Evolutionary conservation across 1,140 invertebrate genomes (phyloP), one percentile per base, ranked within the genome.

Genomic region (Ephestia elutella): DNA sequence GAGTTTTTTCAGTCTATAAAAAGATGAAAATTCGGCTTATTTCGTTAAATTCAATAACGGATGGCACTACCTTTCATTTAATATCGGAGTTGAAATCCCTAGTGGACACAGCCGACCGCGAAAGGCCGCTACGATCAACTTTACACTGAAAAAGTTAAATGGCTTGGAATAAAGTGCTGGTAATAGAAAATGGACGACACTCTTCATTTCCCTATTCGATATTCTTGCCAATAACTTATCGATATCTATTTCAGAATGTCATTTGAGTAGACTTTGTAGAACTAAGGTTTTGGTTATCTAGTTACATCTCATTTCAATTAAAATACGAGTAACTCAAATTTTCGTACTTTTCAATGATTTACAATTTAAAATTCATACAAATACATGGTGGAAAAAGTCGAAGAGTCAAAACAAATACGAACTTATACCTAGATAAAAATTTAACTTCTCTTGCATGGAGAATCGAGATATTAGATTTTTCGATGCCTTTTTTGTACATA

Each of bases 111-210:
- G 62, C 49, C 59, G 56, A 68, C 62, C 63, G 62, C 66, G 57
- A 71, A 73, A 65, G 64, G 55, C 49, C 71, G 60, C 65, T 17
- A 25, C 59, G 63, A 66, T 67, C 73, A 68, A 75, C 61, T 75
- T 75, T 71, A 59, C 57, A 70, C 56, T 71, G 72, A 71, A 78
- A 77, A 75, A 73, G 76, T 77, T 79, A 78, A 81, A 81, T 81
- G 78, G 75, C 57, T 64, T 58, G 76, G 76, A 81, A 79, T 75
- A 65, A 75, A 74, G 65, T 66, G 68, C 70, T 66, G 71, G 70
- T 78, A 79, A 81, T 79, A 78, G 70, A 76, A 75, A 80, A 78
- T 78, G 71, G 68, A 72, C 70, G 67, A 72, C 70, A 72, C 63
- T 71, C 59, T 67, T 80, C 70, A 78, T 80, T 78, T 80, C 72